Base-by-base conservation (phyloP, 1,140 invertebrate genomes). In the Elysia chlorotica region DNA sequence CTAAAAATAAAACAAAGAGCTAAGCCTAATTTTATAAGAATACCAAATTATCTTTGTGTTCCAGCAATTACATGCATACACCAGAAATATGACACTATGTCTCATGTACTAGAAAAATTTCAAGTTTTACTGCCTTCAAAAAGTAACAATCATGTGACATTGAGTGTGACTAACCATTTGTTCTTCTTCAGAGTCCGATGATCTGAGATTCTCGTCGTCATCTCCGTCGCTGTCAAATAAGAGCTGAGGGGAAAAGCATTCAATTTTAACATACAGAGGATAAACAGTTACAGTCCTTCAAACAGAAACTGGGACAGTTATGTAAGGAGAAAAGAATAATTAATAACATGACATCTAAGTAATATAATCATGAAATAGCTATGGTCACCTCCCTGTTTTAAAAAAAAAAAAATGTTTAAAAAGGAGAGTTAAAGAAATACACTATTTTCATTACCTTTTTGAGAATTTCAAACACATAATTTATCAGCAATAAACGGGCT, bases 221-320 rank as follows among this genome's bases (percentile, higher is more conserved):
- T 56, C 67, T 35, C 41, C 54, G 28, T 69, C 67, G 59, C 67
- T 69, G 33, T 30, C 67, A 69, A 69, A 69, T 0, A 69, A 36
- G 1, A 69, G 23, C 67, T 69, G 67, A 59, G 19, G 36, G n/a
- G 4, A 28, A 68, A 35, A 68, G 19, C 6, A 68, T 17, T 23
- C 21, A 59, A 59, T 10, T 17, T 59, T 59, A 48, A 48, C n/a
- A 48, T 14, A 48, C n/a, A 10, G 10, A n/a, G n/a, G 41, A 48
- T 14, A 48, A 48, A 10, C 10, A n/a, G 10, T 48, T 14, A 48
- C 41, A 48, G 41, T 48, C n/a, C n/a, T 48, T 14, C 10, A n/a
- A 14, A 14, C 41, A 48, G 41, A 14, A n/a, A n/a, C n/a, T n/a
- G n/a, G n/a, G n/a, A n/a, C n/a, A n/a, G n/a, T n/a, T n/a, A n/a